Conservation (phyloP, 2,113 vertebrate genomes). For the Cervus canadensis region DNA sequence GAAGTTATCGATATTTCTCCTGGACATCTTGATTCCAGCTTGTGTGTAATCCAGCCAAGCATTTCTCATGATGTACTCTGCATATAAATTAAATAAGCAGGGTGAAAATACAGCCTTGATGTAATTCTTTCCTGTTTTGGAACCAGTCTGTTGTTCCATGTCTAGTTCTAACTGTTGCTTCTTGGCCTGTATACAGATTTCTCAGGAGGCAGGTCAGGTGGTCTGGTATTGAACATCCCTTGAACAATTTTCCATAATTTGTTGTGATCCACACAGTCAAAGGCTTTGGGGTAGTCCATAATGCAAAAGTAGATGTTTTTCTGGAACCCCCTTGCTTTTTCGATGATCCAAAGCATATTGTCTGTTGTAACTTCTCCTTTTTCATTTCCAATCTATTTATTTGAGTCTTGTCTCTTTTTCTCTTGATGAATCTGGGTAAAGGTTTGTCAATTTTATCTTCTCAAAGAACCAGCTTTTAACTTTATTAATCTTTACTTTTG, state of each 20-base stretch:
- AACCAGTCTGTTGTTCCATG: background rate
- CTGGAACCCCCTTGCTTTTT: background rate
- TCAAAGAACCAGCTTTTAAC: background rate
- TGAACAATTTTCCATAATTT: background rate
- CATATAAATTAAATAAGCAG: background rate
- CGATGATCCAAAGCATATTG: background rate
- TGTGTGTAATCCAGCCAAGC: background rate
- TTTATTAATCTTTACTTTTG: background rate
- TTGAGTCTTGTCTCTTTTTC: background rate
- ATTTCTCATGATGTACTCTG: background rate
- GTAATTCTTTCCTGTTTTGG: background rate
- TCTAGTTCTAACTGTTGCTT: background rate
- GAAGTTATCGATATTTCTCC: background rate
- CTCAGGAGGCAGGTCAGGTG: background rate
- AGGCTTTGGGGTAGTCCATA: accelerated
- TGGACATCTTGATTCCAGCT: background rate
- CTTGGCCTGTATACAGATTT: background rate
- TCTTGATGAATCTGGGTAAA: background rate
- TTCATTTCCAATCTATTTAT: background rate
- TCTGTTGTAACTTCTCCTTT: background rate
- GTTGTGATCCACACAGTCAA: background rate
- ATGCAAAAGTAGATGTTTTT: background rate
- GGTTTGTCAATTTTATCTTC: background rate
- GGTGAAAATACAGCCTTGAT: background rate
- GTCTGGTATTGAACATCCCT: background rate